Evolutionary conservation across 1,140 invertebrate genomes (phyloP).

Genomic region (Pomacea maculata): DNA sequence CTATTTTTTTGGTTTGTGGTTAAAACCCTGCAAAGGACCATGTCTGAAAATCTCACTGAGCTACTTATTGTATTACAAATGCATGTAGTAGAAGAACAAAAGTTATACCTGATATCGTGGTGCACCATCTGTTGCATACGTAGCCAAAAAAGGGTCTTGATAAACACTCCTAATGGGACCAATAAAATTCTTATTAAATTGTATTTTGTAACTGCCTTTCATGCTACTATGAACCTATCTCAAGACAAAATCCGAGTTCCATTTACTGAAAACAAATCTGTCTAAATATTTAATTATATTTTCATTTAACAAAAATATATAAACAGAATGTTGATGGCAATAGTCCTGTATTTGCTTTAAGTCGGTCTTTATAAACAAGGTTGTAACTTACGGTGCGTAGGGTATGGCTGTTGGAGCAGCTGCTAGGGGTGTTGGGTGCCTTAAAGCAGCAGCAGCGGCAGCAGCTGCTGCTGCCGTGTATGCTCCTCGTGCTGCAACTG

Average conservation of each 20-base stretch:
- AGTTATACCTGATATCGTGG: slow-evolving; percentile 79
- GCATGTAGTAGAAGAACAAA: no score
- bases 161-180: slow-evolving; percentile 78
- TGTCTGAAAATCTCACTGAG: not conserved
- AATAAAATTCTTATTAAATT: slow-evolving; percentile 32
- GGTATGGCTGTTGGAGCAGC: slow-evolving; percentile 77
- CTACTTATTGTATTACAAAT: not conserved
- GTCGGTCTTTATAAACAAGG: not conserved
- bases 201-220: no score
- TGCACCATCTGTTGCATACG: slow-evolving; percentile 73
- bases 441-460: slow-evolving; percentile 70
- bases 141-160: slow-evolving; percentile 86
- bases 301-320: no score
- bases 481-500: slow-evolving; percentile 74
- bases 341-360: no score
- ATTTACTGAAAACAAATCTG: not conserved
- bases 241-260: not conserved
- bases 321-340: no score
- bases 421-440: slow-evolving; percentile 77
- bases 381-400: slow-evolving; percentile 81
- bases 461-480: slow-evolving; percentile 69
- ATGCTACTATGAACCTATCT: not conserved
- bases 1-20: not conserved
- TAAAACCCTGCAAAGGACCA: no score
- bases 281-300: not conserved